Evolutionary conservation across 2,888 invertebrate genomes (phyloP).

Genomic region (Drepanosiphum platanoidis): DNA sequence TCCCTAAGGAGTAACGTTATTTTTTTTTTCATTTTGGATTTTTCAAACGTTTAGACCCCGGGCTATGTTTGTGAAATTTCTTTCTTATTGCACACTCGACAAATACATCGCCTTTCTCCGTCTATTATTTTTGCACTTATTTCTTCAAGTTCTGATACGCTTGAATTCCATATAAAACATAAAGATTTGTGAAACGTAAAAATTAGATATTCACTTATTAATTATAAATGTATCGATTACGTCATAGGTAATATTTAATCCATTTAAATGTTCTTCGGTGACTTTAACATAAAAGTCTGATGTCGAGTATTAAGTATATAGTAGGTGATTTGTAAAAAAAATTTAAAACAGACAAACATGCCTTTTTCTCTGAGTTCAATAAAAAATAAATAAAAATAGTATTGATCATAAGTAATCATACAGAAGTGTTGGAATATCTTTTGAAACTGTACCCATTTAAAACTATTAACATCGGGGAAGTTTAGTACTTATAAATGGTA

Average conservation of each 20-base stretch:
- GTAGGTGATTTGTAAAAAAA: no score
- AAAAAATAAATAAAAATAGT: no score
- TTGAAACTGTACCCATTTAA: no score
- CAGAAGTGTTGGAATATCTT: no score
- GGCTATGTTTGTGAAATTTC: conserved; percentile 25
- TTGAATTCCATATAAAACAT: not conserved
- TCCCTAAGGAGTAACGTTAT: not conserved
- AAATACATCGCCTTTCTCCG: not conserved
- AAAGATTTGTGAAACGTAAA: not conserved
- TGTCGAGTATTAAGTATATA: no score
- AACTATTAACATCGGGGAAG: no score
- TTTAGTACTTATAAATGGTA: no score
- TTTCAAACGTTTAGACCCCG: conserved; percentile 28
- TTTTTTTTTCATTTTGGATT: conserved; percentile 19
- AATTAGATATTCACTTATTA: not conserved
- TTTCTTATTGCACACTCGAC: not conserved
- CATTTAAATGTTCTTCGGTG: not conserved
- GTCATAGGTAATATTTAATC: not conserved
- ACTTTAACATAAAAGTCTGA: no score
- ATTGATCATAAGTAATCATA: no score
- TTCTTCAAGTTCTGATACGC: not conserved
- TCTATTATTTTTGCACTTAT: not conserved
- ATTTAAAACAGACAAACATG: no score
- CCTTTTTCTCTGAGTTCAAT: no score
- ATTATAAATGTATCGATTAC: not conserved